Evolutionary conservation across 2,888 invertebrate species (phyloP), one percentile per base, ranked within the genome.

Genomic region (Tenodera sinensis): DNA sequence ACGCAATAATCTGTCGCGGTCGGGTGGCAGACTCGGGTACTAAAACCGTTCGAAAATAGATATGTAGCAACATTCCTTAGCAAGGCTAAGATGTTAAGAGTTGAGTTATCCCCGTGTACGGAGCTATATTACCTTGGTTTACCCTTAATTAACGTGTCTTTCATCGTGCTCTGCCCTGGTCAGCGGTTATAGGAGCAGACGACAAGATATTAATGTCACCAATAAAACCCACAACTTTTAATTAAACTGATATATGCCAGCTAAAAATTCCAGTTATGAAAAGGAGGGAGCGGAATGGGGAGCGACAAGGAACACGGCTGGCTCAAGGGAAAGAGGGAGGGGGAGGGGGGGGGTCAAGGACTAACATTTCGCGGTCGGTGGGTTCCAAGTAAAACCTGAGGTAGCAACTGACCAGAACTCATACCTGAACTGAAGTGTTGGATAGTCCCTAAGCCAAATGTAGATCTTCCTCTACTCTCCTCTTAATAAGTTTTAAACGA

Each of bases 191-290:
- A 71, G 54, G 54, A 71, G 54, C 20, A 71, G 4, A 86, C 86
- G 86, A 28, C 89, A 83, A 89, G 85, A 82, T 85, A 89, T 89
- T 89, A 89, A 89, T 89, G 89, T 89, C 89, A 42, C 85, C 85
- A 89, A 89, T 85, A 89, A 89, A 89, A 89, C 89, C 28, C 82
- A 54, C 85, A 85, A 83, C 82, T 85, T 89, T 89, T 89, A 89
- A 89, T 89, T 89, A 89, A 89, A 89, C 85, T 85, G 89, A 86
- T 86, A 81, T 86, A 86, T 86, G 42, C 85, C 82, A 85, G 85
- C 84, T 88, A 85, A 88, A 88, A 88, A 85, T 85, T 83, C 83
- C 86, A 86, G 71, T 86, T 86, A 86, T 86, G 86, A 86, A 86
- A 86, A 86, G 47, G 30, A 34, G 84, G 30, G 84, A 84, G 84